Base-by-base conservation (phyloP, 2,888 invertebrate genomes). In the Lochmaea crataegi region DNA sequence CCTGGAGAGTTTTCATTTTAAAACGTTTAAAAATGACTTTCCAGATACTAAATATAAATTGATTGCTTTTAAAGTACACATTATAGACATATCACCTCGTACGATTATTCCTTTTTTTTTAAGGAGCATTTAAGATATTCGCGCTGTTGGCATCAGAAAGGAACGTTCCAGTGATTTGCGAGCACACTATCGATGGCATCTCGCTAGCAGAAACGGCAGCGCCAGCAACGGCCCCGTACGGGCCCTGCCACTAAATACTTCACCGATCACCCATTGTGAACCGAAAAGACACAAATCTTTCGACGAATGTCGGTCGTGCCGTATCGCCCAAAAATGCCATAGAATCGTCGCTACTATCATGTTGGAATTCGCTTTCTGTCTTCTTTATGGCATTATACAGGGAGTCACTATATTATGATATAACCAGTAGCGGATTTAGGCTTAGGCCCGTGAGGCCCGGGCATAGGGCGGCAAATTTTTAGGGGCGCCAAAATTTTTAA, bases 251-350 rank as follows among this genome's bases (percentile, higher is more conserved):
- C 84, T 86, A 86, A 86, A 86, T 86, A 85, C 85, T 84, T 85
- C 86, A 86, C 82, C 84, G 85, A 85, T 86, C 85, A 85, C 83
- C 84, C 85, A 85, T 85, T 85, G 86, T 85, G 85, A 85, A 85
- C 85, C 84, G 84, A 76, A 78, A 82, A 83, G 84, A 84, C 85
- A 85, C 86, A 85, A 86, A 86, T 86, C 86, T 86, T 83, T 77
- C 82, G 80, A 83, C 80, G 83, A 83, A 82, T 58, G 63, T 66
- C 41, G 75, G 72, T 69, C 77, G 80, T 79, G 76, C 79, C 79
- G 76, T 79, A 79, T 80, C 80, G 77, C 78, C 74, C 61, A 74
- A 74, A 77, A 78, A 76, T 76, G 74, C 77, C 78, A 77, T 78
- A 77, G 79, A 72, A 73, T 76, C 73, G 71, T 68, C 69, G 75